phyloP scores from a whole-genome alignment of 2,888 invertebrate genomes.

The Agrochola circellaris region DNA sequence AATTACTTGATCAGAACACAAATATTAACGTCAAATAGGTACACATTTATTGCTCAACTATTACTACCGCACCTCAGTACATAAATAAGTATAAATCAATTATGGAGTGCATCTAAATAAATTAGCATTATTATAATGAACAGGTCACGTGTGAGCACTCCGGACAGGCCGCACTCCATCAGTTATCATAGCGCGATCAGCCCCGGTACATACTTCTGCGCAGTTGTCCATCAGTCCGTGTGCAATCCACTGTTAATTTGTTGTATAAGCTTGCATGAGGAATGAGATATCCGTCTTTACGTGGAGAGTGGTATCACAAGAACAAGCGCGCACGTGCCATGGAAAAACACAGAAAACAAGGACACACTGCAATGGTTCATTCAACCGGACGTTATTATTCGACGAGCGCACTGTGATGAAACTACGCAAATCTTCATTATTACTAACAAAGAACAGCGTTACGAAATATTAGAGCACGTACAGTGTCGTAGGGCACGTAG shows the following conservation, averaged over 20 bases:
- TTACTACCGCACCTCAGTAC: neutral
- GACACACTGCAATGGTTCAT: constrained; percentile 90
- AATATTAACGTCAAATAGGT: neutral
- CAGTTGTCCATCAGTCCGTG: constrained; percentile 73
- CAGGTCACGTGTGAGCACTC: constrained; percentile 53
- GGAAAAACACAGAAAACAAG: constrained; percentile 91
- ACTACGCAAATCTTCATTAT: constrained; percentile 87
- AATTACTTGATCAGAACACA: neutral
- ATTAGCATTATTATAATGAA: constrained; percentile 41
- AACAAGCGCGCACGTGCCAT: constrained; percentile 82
- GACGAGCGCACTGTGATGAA: constrained; percentile 89
- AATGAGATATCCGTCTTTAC: constrained; percentile 74
- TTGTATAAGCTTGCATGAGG: constrained; percentile 77
- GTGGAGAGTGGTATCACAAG: constrained; percentile 71
- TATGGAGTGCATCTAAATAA: constrained; percentile 37
- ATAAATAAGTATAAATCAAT: constrained; percentile 30
- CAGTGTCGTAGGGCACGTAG: constrained; percentile 76
- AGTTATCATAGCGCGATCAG: constrained; percentile 43
- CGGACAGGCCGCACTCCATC: constrained; percentile 42
- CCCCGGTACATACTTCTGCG: constrained; percentile 71
- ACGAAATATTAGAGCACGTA: constrained; percentile 85
- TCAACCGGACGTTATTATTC: constrained; percentile 90
- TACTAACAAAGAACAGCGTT: constrained; percentile 86
- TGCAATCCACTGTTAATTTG: constrained; percentile 76
- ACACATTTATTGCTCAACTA: constrained; percentile 9